Evolutionary conservation across 2,113 vertebrate genomes (phyloP), one percentile per base, ranked within the genome.

Genomic region (Saccopteryx leptura): DNA sequence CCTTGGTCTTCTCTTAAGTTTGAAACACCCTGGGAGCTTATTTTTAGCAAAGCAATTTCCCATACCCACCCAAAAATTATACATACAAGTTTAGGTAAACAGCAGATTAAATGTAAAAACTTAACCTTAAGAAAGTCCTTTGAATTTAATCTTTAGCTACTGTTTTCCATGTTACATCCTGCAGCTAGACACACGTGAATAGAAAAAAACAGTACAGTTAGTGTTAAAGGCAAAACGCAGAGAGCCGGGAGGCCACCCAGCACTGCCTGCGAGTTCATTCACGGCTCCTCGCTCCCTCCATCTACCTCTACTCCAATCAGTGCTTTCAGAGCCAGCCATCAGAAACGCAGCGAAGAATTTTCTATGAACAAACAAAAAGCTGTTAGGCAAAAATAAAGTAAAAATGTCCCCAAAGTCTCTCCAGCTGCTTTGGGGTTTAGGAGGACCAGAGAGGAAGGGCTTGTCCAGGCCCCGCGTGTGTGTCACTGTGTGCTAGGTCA

Each of bases 221-320:
- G 99, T 99, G 99, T 99, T 99, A 99, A 99, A 99, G 99, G 99
- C 99, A 99, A 99, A 99, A 99, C 98, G 98, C 99, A 98, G 98
- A 99, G 98, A 98, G 99, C 98, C 97, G 98, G 98, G 98, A 98
- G 97, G 98, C 98, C 68, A 86, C 97, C 98, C 98, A 98, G 98
- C 98, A 98, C 98, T 98, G 98, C 98, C 99, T 98, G 99, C 98
- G 94, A 98, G 98, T 97, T 98, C 98, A 92, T 96, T 96, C 96
- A 96, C 83, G 97, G 96, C 93, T 93, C 96, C 96, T 96, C 95
- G 91, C 97, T 95, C 97, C 97, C 95, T 80, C 96, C 97, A 79
- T 87, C 96, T 82, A 96, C 95, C 93, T 60, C 97, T 81, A 72
- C 96, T 90, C 94, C 78, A 69, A 94, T 96, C 60, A 97, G 98